Evolutionary conservation across 1,140 invertebrate species (phyloP), one percentile per base, ranked within the genome.

Genomic region (Galendromus occidentalis): DNA sequence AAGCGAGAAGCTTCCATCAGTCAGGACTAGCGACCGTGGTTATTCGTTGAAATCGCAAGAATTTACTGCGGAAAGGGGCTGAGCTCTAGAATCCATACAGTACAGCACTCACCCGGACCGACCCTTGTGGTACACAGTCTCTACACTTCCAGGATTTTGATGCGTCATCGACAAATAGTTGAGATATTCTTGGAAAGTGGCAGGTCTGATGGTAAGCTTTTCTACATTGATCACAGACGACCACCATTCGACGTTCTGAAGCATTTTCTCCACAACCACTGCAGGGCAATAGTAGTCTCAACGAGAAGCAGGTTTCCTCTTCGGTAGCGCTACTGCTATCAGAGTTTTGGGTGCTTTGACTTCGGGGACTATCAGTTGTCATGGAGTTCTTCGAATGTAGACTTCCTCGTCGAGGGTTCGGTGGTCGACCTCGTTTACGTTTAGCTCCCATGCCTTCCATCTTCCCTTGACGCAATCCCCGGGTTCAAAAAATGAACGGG

Each of bases 301-400:
- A 33, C 25, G 51, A 29, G 33, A 59, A 59, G 51, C 51, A 59
- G 14, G 51, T 59, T 25, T 59, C 51, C 33, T 59, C 51, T 59
- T 59, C 51, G 14, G 51, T 59, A 59, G 51, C 51, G 51, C 51
- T 59, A 25, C 51, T 33, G 51, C 51, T 59, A 59, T 59, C 51
- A 25, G 51, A 59, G 33, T 59, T 59, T 59, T 59, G 25, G 51
- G 51, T 59, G 51, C 51, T 59, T 33, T 59, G 25, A 59, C 51
- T 59, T 29, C 51, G 51, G 25, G 51, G 51, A 25, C 51, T 59
- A 33, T 59, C 51, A 25, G 51, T 59, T 29, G 51, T 59, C 25
- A 59, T 59, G 22, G 51, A 59, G 51, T 59, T 59, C 22, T 59
- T 59, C 33, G 51, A 59, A 33, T 59, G 51, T 29, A 59, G 51